phyloP scores from a whole-genome alignment of 1,140 invertebrate species.

The Heliothis virescens region DNA sequence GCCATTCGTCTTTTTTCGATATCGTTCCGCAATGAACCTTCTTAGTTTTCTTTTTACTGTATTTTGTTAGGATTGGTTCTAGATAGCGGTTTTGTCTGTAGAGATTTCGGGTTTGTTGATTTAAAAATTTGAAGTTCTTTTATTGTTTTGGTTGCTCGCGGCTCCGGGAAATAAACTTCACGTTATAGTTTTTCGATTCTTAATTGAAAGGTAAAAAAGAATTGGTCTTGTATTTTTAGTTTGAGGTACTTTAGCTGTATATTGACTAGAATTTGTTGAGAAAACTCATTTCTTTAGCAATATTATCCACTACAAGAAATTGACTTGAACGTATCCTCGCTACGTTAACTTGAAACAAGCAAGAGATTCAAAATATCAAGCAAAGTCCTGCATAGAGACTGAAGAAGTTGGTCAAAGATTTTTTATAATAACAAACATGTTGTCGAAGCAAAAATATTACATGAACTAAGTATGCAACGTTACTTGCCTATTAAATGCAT shows the following conservation, averaged over 20 bases:
- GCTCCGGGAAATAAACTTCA: not conserved
- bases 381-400: not conserved
- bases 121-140: not conserved
- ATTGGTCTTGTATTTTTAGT: not conserved
- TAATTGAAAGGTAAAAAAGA: not conserved
- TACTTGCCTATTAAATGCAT: constrained; percentile 75
- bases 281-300: no score
- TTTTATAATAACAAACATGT: constrained; percentile 8
- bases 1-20: no score
- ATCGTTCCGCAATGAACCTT: not conserved
- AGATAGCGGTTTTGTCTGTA: not conserved
- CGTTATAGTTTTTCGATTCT: not conserved
- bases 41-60: not conserved
- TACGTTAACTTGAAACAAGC: no score
- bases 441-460: constrained; percentile 36
- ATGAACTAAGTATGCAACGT: constrained; percentile 35
- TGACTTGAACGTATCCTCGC: no score
- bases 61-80: not conserved
- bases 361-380: no score
- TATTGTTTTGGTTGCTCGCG: not conserved
- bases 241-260: no score
- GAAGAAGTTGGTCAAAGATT: constrained; percentile 28
- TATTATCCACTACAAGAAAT: no score
- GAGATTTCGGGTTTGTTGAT: not conserved
- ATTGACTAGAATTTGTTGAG: no score